Evolutionary conservation across 2,113 vertebrate genomes (phyloP).

Genomic region (Oriolus oriolus): DNA sequence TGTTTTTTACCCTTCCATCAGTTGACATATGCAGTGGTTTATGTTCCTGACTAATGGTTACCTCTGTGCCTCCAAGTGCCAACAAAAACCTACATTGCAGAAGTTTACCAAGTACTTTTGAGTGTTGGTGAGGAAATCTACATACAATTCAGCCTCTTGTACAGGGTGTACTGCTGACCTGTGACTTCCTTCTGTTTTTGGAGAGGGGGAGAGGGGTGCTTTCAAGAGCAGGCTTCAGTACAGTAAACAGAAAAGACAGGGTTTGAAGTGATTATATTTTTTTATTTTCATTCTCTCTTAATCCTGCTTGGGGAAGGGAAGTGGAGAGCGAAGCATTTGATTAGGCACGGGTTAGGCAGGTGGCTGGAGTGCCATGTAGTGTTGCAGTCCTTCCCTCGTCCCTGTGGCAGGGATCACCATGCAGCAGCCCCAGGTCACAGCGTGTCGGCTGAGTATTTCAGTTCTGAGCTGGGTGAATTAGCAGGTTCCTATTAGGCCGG

Average conservation of each 20-base stretch:
- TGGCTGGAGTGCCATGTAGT: background rate
- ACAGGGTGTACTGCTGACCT: background rate
- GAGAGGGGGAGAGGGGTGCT: background rate
- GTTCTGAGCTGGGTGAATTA: slow-evolving; percentile 55
- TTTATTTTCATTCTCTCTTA: background rate
- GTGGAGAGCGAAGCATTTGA: background rate
- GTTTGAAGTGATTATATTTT: background rate
- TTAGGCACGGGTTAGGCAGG: background rate
- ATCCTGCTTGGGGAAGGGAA: background rate
- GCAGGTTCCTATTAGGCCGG: background rate
- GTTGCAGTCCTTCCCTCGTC: background rate
- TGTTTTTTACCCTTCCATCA: background rate
- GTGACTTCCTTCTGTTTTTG: slow-evolving; percentile 10
- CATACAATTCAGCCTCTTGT: slow-evolving; percentile 10
- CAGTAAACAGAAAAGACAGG: background rate
- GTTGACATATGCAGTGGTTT: background rate
- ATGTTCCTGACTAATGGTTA: slow-evolving; percentile 44
- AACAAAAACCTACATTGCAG: slow-evolving; percentile 6
- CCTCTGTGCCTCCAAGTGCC: slow-evolving; percentile 26
- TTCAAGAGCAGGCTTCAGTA: background rate
- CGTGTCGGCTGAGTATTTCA: slow-evolving; percentile 50
- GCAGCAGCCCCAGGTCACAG: slow-evolving; percentile 41
- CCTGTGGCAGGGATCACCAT: background rate
- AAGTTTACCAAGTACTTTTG: slow-evolving; percentile 17
- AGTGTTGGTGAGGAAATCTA: slow-evolving; percentile 13